A percentile compares a stretch with the other conserved stretches of the same genome.
Conservation (phyloP, 1,140 invertebrate genomes). For the Heliconius eleuchia region DNA sequence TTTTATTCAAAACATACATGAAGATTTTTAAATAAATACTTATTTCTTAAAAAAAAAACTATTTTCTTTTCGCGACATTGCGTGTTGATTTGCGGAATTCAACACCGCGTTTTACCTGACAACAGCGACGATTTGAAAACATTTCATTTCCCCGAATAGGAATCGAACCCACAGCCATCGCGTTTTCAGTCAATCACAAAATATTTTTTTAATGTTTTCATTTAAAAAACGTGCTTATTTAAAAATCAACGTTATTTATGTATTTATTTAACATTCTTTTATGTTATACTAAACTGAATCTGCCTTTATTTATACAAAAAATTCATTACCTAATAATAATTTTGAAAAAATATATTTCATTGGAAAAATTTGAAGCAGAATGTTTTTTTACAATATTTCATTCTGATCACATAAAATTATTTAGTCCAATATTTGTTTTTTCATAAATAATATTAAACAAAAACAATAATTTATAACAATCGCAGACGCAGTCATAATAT, state of each 20-base stretch:
- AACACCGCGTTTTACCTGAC: no score
- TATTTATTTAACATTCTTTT: constrained; percentile 2
- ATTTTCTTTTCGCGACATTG: neutral
- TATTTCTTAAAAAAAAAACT: neutral
- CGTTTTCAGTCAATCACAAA: neutral
- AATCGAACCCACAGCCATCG: neutral
- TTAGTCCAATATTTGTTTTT: neutral
- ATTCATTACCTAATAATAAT: neutral
- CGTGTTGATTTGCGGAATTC: no score
- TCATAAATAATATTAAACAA: neutral
- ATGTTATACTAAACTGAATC: neutral
- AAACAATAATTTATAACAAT: neutral
- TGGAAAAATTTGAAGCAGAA: neutral
- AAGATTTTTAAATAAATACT: neutral
- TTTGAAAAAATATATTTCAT: neutral
- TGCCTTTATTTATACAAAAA: neutral
- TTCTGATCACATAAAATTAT: neutral
- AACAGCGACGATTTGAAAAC: neutral
- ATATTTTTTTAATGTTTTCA: neutral
- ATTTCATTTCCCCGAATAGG: neutral
- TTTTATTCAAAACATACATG: neutral
- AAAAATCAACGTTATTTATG: neutral
- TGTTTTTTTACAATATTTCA: neutral
- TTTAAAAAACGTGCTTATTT: neutral
- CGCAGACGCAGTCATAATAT: neutral